A percentile compares a stretch with the other conserved stretches of the same genome.
phyloP scores from a whole-genome alignment of 2,888 invertebrate species.

The Tigriopus californicus region DNA sequence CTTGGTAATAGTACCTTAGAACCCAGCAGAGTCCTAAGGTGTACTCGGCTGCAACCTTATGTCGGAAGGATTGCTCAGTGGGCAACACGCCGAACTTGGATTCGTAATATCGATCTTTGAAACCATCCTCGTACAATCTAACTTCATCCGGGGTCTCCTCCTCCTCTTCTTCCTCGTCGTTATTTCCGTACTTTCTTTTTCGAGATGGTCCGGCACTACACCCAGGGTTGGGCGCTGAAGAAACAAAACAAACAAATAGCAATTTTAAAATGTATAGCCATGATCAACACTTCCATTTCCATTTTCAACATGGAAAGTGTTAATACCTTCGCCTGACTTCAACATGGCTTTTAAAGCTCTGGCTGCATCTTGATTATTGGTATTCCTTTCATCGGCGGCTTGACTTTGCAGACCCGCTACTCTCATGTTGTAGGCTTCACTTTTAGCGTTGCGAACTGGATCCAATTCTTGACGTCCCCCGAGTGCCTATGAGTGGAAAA shows the following conservation, averaged over 20 bases:
- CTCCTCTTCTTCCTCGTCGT: conserved; percentile 29
- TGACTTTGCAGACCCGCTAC: conserved; percentile 26
- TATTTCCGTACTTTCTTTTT: neutral
- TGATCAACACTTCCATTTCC: too few relatives aligned
- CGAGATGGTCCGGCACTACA: neutral
- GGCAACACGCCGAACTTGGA: conserved; percentile 67
- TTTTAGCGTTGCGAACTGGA: conserved; percentile 45
- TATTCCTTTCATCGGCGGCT: neutral
- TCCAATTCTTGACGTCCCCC: conserved; percentile 24
- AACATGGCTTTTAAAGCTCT: conserved; percentile 35
- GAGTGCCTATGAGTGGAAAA: conserved; percentile 37
- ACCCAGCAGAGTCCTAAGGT: conserved; percentile 96
- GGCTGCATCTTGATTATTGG: neutral
- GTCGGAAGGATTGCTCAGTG: conserved; percentile 62
- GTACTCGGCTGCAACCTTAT: conserved; percentile 80
- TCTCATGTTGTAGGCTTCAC: conserved; percentile 54
- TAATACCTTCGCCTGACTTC: conserved; percentile 16
- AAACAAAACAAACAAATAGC: too few relatives aligned
- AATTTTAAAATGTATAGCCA: too few relatives aligned
- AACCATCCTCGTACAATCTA: conserved; percentile 84
- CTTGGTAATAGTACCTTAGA: conserved; percentile 41
- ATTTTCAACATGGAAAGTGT: too few relatives aligned
- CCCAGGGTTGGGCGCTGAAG: neutral
- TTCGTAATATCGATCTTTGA: conserved; percentile 93
- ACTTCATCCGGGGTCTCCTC: conserved; percentile 72